Percentiles rank a stretch among this genome's conserved stretches.
Conservation (phyloP, 1,140 invertebrate species). For the Hyposmocoma kahamanoa region DNA sequence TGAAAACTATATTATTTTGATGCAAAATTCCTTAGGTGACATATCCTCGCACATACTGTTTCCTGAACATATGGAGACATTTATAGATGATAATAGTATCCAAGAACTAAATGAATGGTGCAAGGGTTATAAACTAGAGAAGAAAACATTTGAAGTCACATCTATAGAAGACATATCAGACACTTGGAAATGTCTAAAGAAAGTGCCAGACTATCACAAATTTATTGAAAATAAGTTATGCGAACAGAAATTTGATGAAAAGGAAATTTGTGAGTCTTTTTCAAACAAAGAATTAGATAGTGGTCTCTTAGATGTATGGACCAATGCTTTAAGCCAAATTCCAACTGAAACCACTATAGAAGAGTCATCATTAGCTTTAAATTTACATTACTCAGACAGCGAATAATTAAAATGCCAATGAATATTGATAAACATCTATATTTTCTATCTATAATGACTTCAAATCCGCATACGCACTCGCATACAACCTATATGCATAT, state of each 20-base stretch:
- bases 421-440: slow-evolving; percentile 33
- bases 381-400: slow-evolving; percentile 28
- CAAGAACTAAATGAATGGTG: slow-evolving; percentile 46
- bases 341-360: slow-evolving; percentile 4
- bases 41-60: slow-evolving; percentile 46
- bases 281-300: slow-evolving; percentile 43
- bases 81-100: slow-evolving; percentile 39
- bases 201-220: slow-evolving; percentile 32
- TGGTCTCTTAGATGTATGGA: slow-evolving; percentile 46
- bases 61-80: slow-evolving; percentile 40
- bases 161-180: slow-evolving; percentile 33
- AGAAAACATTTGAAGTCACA: slow-evolving; percentile 38
- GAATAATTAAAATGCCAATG: slow-evolving; percentile 25
- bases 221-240: slow-evolving; percentile 15
- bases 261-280: slow-evolving; percentile 39
- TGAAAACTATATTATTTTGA: slow-evolving; percentile 42
- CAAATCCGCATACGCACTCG: slow-evolving; percentile 13
- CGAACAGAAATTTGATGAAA: slow-evolving; percentile 25
- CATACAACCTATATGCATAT: slow-evolving; percentile 9
- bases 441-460: slow-evolving; percentile 40
- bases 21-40: slow-evolving; percentile 55
- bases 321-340: slow-evolving; percentile 9
- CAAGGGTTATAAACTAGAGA: slow-evolving; percentile 23
- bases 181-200: slow-evolving; percentile 41
- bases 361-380: slow-evolving; percentile 20